Percentiles rank a stretch among this genome's conserved stretches.
Evolutionary conservation across 2,113 vertebrate genomes (phyloP).

Genomic region (Orycteropus afer): DNA sequence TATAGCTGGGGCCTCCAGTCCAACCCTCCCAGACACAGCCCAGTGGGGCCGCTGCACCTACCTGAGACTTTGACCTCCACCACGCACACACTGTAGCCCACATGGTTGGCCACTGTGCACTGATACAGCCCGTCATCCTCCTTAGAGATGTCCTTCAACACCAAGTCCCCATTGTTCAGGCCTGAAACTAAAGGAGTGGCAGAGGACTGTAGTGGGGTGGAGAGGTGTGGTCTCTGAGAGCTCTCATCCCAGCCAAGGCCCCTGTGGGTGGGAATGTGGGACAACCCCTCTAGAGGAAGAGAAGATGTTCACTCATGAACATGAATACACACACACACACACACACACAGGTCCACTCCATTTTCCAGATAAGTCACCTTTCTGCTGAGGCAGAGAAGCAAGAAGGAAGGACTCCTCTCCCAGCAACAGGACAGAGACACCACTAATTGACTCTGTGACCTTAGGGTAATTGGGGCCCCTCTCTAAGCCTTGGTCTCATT

Average conservation of each 20-base stretch:
- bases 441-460: neutral
- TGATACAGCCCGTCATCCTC: constrained; percentile 88
- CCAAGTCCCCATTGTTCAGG: constrained; percentile 84
- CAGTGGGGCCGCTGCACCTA: constrained; percentile 7
- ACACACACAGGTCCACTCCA: neutral
- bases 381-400: neutral
- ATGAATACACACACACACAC: neutral
- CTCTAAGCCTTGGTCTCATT: neutral
- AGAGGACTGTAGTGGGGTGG: fast-evolving
- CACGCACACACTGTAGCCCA: constrained; percentile 88
- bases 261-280: neutral
- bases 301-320: neutral
- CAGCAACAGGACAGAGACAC: neutral
- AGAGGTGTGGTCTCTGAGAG: neutral
- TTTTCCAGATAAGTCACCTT: neutral
- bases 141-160: constrained; percentile 87
- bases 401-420: neutral
- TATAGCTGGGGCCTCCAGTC: neutral
- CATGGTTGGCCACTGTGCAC: constrained; percentile 90
- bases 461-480: neutral
- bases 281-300: neutral
- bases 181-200: neutral
- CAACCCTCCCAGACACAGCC: neutral
- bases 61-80: constrained; percentile 78
- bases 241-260: neutral